Evolutionary conservation across 2,888 invertebrate genomes (phyloP).

Genomic region (Rutpela maculata): DNA sequence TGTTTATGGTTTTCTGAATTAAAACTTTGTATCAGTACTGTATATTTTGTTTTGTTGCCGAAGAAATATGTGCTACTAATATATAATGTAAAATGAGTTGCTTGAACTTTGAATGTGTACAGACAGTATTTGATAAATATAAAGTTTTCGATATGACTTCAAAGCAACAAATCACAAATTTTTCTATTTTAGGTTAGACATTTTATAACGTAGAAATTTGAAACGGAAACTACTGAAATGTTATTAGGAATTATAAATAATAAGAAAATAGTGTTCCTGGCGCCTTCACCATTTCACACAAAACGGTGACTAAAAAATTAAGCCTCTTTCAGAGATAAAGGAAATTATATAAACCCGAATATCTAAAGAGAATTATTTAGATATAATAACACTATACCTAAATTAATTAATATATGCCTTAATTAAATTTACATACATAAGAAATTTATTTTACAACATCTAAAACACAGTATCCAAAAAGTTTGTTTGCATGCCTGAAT

Average conservation of each 20-base stretch:
- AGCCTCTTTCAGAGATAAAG: no score
- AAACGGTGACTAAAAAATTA: neutral
- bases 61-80: neutral
- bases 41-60: neutral
- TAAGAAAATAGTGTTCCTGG: neutral
- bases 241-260: neutral
- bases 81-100: neutral
- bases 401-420: no score
- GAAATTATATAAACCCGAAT: no score
- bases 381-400: no score
- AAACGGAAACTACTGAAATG: no score
- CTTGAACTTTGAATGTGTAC: neutral
- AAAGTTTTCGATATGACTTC: neutral
- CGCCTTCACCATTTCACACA: slow-evolving; percentile 2
- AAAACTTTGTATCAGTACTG: neutral
- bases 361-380: no score
- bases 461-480: no score
- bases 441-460: no score
- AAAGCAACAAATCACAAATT: neutral
- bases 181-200: neutral
- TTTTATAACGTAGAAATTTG: neutral
- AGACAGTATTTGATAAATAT: neutral
- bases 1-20: slow-evolving; percentile 7
- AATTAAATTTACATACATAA: no score
- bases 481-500: no score